phyloP scores from a whole-genome alignment of 2,797 vertebrate genomes.

The Notolepis coatsorum region DNA sequence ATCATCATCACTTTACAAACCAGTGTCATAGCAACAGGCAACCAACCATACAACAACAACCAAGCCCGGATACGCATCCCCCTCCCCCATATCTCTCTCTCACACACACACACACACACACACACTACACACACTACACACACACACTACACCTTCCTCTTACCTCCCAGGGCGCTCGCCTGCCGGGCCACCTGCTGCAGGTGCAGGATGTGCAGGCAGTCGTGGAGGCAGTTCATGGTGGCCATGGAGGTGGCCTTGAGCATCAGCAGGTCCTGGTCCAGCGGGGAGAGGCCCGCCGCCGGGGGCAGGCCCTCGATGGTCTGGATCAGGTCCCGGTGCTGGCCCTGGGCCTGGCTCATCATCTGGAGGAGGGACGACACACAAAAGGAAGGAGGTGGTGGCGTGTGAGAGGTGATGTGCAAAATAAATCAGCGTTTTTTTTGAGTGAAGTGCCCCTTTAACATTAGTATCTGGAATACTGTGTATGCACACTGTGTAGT shows the following conservation, averaged over 20 bases:
- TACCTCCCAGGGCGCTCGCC: slow-evolving; percentile 88
- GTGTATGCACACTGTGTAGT: no score
- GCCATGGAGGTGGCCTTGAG: slow-evolving; percentile 99
- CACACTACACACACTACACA: background rate
- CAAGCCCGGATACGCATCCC: background rate
- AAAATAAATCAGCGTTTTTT: no score
- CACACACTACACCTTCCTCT: slow-evolving; percentile 39
- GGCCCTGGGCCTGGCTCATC: slow-evolving; percentile 96
- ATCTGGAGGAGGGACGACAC: slow-evolving; percentile 81
- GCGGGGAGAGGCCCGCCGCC: slow-evolving; percentile 88
- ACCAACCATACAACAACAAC: no score
- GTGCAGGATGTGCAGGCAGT: slow-evolving; percentile 98
- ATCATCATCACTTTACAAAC: no score
- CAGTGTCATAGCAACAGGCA: no score
- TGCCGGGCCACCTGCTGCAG: slow-evolving; percentile 93
- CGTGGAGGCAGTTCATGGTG: slow-evolving; percentile 97
- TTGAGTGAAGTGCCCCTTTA: no score
- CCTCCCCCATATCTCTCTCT: background rate
- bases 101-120: background rate
- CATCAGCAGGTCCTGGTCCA: slow-evolving; percentile 97
- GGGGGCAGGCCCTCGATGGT: slow-evolving; percentile 93
- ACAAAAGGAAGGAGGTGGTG: background rate
- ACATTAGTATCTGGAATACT: no score
- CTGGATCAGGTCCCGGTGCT: slow-evolving; percentile 94
- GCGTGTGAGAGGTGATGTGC: no score